Evolutionary conservation across 1,140 invertebrate genomes (phyloP), one percentile per base, ranked within the genome.

Genomic region (Aphis gossypii): DNA sequence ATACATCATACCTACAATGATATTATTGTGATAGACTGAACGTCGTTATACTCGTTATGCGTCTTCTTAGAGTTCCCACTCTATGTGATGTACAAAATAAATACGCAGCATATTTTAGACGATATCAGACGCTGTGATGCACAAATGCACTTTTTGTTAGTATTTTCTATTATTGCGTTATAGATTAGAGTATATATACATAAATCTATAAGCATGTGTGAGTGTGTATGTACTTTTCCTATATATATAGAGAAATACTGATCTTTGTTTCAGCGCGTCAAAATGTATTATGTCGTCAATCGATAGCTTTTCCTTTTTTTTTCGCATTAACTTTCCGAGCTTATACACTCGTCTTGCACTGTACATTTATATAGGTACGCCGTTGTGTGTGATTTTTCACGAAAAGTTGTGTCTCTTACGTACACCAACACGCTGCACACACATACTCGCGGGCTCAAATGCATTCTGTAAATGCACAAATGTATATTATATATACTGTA

Each of bases 301-400:
- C n/a, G 46, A 54, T 51, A 88, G 86, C 87, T 89, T 89, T 89
- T 56, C 38, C 51, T 89, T 56, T 38, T 38, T 89, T 23, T 44
- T 4, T 7, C 25, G 38, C 38, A 30, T 44, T 4, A 44, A 86
- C 83, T 25, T 41, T 25, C 38, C 23, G 6, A 83, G 5, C 8
- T 82, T 21, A 23, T 38, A n/a, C 2, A n/a, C 9, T 35, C 11
- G 25, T 82, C 6, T n/a, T 82, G n/a, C 35, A 23, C 21, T 35
- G 20, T 83, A 38, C 7, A 38, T 83, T 38, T 83, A 38, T 83
- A 38, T 46, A 41, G 2, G 14, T 25, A 44, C 21, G 41, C 21
- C 21, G 2, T 11, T 11, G 25, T 30, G 14, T 30, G 11, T 44
- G 44, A 86, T 84, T 44, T 84, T 44, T 23, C 38, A 9, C 21